Percentiles rank a stretch among this genome's conserved stretches.
Evolutionary conservation across 2,797 vertebrate species (phyloP).

Genomic region (Petrocephalus sullivani): DNA sequence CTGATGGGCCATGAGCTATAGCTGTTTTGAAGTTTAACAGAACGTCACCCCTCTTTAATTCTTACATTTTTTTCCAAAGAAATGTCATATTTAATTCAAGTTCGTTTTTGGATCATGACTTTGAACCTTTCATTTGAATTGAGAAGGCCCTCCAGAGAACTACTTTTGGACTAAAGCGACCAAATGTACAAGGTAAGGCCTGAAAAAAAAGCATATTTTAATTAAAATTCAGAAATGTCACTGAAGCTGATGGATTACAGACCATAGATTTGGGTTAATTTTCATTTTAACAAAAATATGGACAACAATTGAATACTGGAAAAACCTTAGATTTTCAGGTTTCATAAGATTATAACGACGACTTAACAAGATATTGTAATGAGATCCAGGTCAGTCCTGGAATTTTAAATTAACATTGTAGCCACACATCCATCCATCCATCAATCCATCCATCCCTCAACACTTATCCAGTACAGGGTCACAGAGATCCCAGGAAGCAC

Average conservation of each 20-base stretch:
- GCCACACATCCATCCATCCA: neutral
- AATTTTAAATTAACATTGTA: neutral
- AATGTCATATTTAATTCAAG: slow-evolving; percentile 10
- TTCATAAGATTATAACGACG: neutral
- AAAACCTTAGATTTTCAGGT: neutral
- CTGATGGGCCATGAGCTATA: neutral
- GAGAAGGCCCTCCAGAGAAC: neutral
- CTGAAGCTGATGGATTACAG: neutral
- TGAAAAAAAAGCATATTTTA: neutral
- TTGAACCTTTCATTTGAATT: neutral
- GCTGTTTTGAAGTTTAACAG: slow-evolving; percentile 10
- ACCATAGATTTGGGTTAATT: neutral
- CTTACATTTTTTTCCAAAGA: neutral
- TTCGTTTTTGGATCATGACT: neutral
- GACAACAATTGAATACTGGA: neutral
- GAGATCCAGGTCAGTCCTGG: neutral
- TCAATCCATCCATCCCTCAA: neutral
- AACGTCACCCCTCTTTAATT: neutral
- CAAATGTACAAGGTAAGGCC: neutral
- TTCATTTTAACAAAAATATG: neutral
- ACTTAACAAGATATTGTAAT: neutral
- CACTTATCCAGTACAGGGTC: neutral
- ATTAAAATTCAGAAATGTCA: slow-evolving; percentile 13
- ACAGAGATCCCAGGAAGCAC: neutral
- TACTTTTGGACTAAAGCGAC: neutral